A percentile compares a stretch with the other conserved stretches of the same genome.
Conservation (phyloP, 1,140 invertebrate genomes). For the Bombus sibiricus region DNA sequence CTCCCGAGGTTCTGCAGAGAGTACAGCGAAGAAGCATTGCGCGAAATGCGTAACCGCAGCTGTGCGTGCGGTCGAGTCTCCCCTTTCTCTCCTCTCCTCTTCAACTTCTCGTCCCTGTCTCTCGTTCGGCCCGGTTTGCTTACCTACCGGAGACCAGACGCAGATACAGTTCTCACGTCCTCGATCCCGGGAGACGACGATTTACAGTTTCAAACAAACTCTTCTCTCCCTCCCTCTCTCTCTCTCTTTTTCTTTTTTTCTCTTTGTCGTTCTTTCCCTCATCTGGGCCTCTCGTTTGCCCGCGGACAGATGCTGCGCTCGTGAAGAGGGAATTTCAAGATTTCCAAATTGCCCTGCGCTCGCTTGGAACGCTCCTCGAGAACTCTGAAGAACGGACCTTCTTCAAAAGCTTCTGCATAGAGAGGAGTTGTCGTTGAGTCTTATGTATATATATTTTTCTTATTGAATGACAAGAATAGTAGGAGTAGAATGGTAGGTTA, state of each 20-base stretch:
- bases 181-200: slow-evolving; percentile 65
- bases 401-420: not conserved
- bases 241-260: too few relatives aligned
- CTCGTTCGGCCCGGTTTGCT: slow-evolving; percentile 53
- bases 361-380: not conserved
- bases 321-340: slow-evolving; percentile 40
- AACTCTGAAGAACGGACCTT: not conserved
- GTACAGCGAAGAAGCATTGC: slow-evolving; percentile 64
- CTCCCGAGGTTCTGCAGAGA: not conserved
- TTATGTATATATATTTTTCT: not conserved
- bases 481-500: not conserved
- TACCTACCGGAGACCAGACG: slow-evolving; percentile 64
- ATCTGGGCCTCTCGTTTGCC: not conserved
- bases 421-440: not conserved
- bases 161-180: slow-evolving; percentile 75
- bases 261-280: not conserved
- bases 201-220: slow-evolving; percentile 70
- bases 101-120: slow-evolving; percentile 27
- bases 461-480: not conserved
- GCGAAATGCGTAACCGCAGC: slow-evolving; percentile 78
- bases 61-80: slow-evolving; percentile 72
- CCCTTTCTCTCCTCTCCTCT: slow-evolving; percentile 15
- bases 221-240: slow-evolving; percentile 16
- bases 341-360: slow-evolving; percentile 28
- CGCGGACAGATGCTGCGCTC: slow-evolving; percentile 50